Base-by-base conservation (phyloP, 2,797 vertebrate species). In the Vultur gryphus region DNA sequence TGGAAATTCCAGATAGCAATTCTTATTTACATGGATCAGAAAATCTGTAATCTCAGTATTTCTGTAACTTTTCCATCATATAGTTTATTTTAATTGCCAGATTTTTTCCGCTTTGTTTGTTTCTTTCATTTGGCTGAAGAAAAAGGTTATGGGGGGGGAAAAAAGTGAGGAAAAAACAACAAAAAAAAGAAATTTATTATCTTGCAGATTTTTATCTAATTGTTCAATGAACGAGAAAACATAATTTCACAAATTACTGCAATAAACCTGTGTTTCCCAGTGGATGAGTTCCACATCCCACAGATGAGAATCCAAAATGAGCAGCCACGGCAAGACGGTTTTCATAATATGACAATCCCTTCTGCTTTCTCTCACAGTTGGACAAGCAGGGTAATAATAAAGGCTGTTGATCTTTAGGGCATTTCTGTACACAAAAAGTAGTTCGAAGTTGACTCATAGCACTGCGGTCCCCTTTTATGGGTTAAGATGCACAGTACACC, bases 111-210 rank as follows among this genome's bases (percentile, higher is more conserved):
- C 4, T 84, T 78, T 48, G 12, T 14, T 81, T 59, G 15, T 37
- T 90, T 86, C 7, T 58, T 94, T 37, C 16, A 81, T 39, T 58
- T 77, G 29, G 6, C 16, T 51, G 20, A 79, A 57, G 35, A 61
- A 76, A 70, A 28, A 37, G 2, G 3, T 18, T 69, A 13, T 3
- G 6, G 21, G 19, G 2, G 3, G 1, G 6, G 10, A 21, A n/a
- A n/a, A n/a, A n/a, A 3, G 1, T 7, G 17, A 14, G 6, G 2
- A 24, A 57, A 24, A 55, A 58, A 37, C 31, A 33, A 49, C 3
- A 16, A n/a, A 17, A 67, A 39, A 7, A 18, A 31, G 2, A 35
- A 57, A 37, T 57, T 28, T 73, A 62, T 64, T 43, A 26, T n/a
- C 39, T 48, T 39, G n/a, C 2, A 58, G 29, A 24, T 66, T 84